These are phyloP conservation scores for Platysternon megacephalum DNA, from an alignment of 2,113 vertebrate genomes.

Conservation along the genomic window DNA sequence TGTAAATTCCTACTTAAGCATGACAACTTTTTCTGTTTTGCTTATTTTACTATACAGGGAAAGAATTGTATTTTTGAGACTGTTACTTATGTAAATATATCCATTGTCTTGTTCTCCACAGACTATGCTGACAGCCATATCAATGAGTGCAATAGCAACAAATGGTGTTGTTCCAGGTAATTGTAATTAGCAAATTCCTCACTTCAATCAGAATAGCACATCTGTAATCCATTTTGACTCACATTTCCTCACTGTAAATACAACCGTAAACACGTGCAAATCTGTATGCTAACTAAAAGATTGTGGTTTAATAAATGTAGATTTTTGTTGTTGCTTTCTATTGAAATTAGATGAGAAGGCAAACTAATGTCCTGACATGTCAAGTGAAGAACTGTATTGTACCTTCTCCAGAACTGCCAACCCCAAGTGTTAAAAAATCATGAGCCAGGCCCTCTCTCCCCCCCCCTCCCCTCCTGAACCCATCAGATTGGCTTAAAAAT, in stretches of 20 bases:
- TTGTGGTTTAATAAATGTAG: neutral
- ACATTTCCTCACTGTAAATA: neutral
- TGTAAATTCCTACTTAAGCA: neutral
- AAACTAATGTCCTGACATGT: neutral
- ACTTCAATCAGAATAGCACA: neutral
- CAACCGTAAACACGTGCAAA: neutral
- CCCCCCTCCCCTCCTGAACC: neutral
- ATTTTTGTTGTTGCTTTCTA: neutral
- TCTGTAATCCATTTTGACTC: neutral
- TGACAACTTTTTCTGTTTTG: neutral
- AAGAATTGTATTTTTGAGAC: neutral
- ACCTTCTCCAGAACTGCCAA: neutral
- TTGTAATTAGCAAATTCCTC: neutral
- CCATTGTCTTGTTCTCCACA: slow-evolving; percentile 64
- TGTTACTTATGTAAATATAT: neutral
- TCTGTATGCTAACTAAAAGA: neutral
- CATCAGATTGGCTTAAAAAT: neutral
- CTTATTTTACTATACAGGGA: neutral
- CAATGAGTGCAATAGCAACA: slow-evolving; percentile 97
- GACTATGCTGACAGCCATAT: slow-evolving; percentile 97
- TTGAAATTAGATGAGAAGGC: neutral
- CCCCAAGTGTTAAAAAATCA: neutral
- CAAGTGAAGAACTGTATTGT: neutral
- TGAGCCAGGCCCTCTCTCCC: too few species aligned
- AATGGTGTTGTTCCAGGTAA: slow-evolving; percentile 97